Evolutionary conservation across 2,888 invertebrate species (phyloP), one percentile per base, ranked within the genome.

Genomic region (Anoncus sp.): DNA sequence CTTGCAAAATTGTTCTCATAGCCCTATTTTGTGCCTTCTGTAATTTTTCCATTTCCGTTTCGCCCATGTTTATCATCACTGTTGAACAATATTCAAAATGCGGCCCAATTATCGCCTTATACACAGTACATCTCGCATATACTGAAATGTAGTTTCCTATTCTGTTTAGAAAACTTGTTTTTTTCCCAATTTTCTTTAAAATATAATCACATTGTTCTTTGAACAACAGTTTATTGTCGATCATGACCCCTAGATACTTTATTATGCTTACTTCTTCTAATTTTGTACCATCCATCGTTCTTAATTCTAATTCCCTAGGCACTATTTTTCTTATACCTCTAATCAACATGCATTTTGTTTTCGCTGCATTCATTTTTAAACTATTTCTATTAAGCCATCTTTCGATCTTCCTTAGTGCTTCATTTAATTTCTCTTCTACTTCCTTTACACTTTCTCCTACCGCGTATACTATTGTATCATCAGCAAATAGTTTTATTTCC

Each of bases 261-360:
- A 79, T 75, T 31, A 10, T 9, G 2, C 72, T 60, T 14, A 81
- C 72, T 14, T 31, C 31, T 14, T 79, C 69, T 43, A 79, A 3
- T 27, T 55, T 51, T 0, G n/a, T 45, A 22, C 60, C 70, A 51
- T 75, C 66, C 40, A 66, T 4, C 22, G 74, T 76, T 62, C 59
- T 67, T 1, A 81, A 0, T 31, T 31, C 31, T 31, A 31, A 31
- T 31, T 31, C 7, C 31, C 31, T 7, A 31, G 31, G 16, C 38
- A 35, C 69, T 51, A 12, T 55, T 53, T 77, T 79, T 16, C 70
- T 69, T 20, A 51, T 45, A 31, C 76, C 51, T 27, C 57, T 70
- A 1, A 81, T 31, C 22, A 75, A 22, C 72, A 81, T 81, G n/a
- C 1, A 71, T 67, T 79, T 79, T 2, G 73, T 79, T 59, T 79